Conservation (phyloP, 2,797 vertebrate genomes). For the Esox masquinongy region DNA sequence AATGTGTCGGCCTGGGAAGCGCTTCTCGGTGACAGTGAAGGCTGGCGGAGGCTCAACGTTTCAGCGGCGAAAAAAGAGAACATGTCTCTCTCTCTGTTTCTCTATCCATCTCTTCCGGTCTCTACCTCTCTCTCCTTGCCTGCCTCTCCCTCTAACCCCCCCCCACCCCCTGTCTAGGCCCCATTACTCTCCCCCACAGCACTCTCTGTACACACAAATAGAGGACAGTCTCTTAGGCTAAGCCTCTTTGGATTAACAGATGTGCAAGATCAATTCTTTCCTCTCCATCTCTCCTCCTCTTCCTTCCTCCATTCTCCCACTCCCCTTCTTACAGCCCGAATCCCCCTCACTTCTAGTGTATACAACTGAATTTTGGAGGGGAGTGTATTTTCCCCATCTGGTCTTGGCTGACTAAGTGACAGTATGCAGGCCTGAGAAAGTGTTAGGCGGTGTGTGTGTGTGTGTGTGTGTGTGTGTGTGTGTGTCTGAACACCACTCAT, state of each 20-base stretch:
- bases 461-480: neutral
- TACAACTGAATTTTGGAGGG: slow-evolving; percentile 30
- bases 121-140: slow-evolving; percentile 36
- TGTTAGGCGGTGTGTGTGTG: slow-evolving; percentile 18
- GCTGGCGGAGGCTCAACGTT: slow-evolving; percentile 72
- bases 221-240: slow-evolving; percentile 51
- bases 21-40: slow-evolving; percentile 75
- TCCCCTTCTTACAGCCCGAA: slow-evolving; percentile 24
- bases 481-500: slow-evolving; percentile 3
- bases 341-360: slow-evolving; percentile 36
- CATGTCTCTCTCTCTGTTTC: slow-evolving; percentile 6
- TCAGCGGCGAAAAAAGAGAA: slow-evolving; percentile 45
- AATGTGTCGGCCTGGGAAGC: slow-evolving; percentile 76
- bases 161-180: neutral
- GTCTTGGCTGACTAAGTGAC: slow-evolving; percentile 39
- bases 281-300: slow-evolving; percentile 26
- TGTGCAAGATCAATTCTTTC: slow-evolving; percentile 46
- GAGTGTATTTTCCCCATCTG: neutral
- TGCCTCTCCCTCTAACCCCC: neutral
- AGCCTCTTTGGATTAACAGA: slow-evolving; percentile 60
- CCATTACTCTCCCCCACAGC: neutral
- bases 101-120: neutral
- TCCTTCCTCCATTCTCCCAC: slow-evolving; percentile 28
- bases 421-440: slow-evolving; percentile 21
- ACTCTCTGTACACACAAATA: slow-evolving; percentile 52